These are phyloP conservation scores for Pachycephus smyrnensis DNA, from an alignment of 2,888 invertebrate species.

Conservation along the genomic window DNA sequence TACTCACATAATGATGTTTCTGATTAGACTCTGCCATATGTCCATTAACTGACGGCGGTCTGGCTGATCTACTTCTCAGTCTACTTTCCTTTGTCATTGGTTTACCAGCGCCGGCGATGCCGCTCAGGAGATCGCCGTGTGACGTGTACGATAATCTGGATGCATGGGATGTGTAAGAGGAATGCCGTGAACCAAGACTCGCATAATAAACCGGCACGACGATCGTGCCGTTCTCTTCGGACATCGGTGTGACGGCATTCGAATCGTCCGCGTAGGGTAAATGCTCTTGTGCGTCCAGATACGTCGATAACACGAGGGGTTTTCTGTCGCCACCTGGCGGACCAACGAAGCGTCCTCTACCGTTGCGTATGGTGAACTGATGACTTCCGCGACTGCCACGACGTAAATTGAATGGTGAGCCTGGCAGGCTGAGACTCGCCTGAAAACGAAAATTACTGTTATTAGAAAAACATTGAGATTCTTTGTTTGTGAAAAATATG, in stretches of 20 bases:
- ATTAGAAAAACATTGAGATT: not conserved
- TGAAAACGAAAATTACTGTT: conserved; percentile 67
- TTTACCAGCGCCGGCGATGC: conserved; percentile 73
- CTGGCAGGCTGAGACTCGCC: conserved; percentile 97
- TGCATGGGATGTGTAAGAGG: conserved; percentile 95
- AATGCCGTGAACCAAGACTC: conserved; percentile 88
- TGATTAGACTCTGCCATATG: conserved; percentile 74
- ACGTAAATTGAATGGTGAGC: conserved; percentile 94
- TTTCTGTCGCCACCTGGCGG: conserved; percentile 90
- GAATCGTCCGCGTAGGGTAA: conserved; percentile 98
- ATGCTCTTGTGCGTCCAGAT: conserved; percentile 94
- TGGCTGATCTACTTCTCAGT: conserved; percentile 80
- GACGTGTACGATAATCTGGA: conserved; percentile 94
- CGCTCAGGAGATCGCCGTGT: conserved; percentile 89
- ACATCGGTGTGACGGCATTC: conserved; percentile 97
- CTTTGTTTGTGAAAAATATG: not conserved
- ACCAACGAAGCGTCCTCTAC: conserved; percentile 79
- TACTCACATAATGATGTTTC: conserved; percentile 78
- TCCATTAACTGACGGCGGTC: conserved; percentile 70
- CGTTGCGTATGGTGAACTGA: conserved; percentile 90
- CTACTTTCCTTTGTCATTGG: conserved; percentile 89
- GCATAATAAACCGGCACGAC: conserved; percentile 92
- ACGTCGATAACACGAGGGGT: conserved; percentile 93
- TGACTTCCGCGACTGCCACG: conserved; percentile 92
- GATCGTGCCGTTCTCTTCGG: conserved; percentile 96